Conservation (phyloP, 2,113 vertebrate species). For the Semicossyphus pulcher region DNA sequence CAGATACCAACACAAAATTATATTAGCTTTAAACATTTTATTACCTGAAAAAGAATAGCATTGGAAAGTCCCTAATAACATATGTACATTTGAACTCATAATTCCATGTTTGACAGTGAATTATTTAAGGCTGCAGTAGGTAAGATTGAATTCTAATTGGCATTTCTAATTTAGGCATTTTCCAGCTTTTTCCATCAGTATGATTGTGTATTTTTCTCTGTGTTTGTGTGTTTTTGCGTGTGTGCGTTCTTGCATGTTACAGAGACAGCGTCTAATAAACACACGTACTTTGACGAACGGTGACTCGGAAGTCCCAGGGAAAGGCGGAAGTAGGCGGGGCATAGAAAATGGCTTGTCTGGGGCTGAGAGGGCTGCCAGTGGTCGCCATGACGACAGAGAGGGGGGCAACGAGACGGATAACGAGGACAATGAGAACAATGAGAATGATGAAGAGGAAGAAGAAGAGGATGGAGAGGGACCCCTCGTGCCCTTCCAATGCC, state of each 20-base stretch:
- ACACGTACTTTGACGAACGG: conserved; percentile 89
- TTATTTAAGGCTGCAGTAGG: too few relatives aligned
- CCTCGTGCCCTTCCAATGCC: conserved; percentile 90
- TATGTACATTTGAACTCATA: too few relatives aligned
- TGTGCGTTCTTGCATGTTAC: conserved; percentile 46
- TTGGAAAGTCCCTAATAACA: too few relatives aligned
- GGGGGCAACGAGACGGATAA: conserved; percentile 88
- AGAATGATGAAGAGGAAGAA: conserved; percentile 93
- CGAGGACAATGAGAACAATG: conserved; percentile 91
- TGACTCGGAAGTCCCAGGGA: conserved; percentile 91
- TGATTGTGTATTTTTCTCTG: background rate
- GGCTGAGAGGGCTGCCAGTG: conserved; percentile 79
- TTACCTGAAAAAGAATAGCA: too few relatives aligned
- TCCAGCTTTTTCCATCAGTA: background rate
- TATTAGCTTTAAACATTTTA: too few relatives aligned
- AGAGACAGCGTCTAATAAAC: conserved; percentile 96
- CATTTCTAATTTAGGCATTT: too few relatives aligned
- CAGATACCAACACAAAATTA: too few relatives aligned
- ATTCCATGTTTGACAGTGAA: too few relatives aligned
- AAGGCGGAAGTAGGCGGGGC: conserved; percentile 85
- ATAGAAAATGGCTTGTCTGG: conserved; percentile 91
- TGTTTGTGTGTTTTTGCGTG: conserved; percentile 1
- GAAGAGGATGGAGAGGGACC: conserved; percentile 91
- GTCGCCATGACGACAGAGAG: conserved; percentile 82
- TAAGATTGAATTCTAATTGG: too few relatives aligned